These are phyloP conservation scores for Meliscaeva auricollis DNA, from an alignment of 2,888 invertebrate genomes.

Conservation along the genomic window DNA sequence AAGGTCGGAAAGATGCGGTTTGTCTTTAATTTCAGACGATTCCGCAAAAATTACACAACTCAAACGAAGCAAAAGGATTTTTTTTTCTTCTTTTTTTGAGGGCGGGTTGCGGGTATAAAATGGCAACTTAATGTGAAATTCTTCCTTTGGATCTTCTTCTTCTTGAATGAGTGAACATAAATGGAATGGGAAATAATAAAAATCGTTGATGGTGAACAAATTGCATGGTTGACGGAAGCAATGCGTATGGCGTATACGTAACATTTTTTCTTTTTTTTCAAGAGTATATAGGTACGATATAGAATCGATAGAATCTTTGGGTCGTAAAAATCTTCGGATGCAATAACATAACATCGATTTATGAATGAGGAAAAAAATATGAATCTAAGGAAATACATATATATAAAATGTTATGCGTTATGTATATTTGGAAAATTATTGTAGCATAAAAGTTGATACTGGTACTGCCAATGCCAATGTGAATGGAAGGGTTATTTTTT, in stretches of 20 bases:
- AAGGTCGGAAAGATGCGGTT: conserved; percentile 47
- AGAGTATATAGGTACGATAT: conserved; percentile 31
- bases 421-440: conserved; percentile 25
- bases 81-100: background rate
- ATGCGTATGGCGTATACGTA: conserved; percentile 64
- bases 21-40: conserved; percentile 50
- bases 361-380: conserved; percentile 40
- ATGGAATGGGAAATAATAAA: conserved; percentile 62
- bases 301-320: conserved; percentile 29
- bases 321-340: conserved; percentile 64
- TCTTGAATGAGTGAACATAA: conserved; percentile 50
- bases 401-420: conserved; percentile 34
- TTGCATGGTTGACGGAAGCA: conserved; percentile 29
- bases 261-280: conserved; percentile 19
- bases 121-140: conserved; percentile 40
- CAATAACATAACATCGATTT: conserved; percentile 54
- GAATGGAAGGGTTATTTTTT: conserved; percentile 21
- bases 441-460: conserved; percentile 22
- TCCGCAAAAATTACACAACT: conserved; percentile 30
- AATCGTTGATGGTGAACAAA: conserved; percentile 47
- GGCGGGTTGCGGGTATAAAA: background rate
- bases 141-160: conserved; percentile 28
- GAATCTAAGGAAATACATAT: conserved; percentile 30
- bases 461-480: background rate
- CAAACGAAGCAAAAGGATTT: background rate